Evolutionary conservation across 35 echinoderm and acorn worm genomes (phyloP).

Genomic region (Heliocidaris tuberculata): DNA sequence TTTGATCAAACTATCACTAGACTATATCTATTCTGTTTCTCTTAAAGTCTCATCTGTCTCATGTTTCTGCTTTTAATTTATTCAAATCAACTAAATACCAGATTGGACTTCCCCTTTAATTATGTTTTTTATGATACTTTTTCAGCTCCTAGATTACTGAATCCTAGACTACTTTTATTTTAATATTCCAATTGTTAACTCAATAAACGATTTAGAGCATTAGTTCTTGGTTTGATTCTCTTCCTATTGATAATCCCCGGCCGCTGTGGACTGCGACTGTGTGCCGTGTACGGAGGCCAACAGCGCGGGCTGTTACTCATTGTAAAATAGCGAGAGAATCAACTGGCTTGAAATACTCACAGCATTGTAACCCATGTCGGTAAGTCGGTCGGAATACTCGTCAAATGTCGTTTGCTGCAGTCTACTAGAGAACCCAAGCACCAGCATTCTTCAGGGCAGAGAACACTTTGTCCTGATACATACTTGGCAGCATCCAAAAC

Average conservation of each 20-base stretch:
- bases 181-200: too few relatives aligned
- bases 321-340: neutral
- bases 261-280: neutral
- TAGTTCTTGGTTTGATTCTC: neutral
- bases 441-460: constrained; percentile 61
- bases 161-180: too few relatives aligned
- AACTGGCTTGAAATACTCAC: constrained; percentile 55
- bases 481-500: constrained; percentile 1
- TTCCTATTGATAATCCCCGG: neutral
- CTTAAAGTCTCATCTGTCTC: too few relatives aligned
- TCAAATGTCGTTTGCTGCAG: constrained; percentile 63
- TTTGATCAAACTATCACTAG: too few relatives aligned
- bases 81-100: too few relatives aligned
- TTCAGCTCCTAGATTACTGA: too few relatives aligned
- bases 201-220: too few relatives aligned
- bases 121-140: too few relatives aligned
- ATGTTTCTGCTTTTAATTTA: too few relatives aligned
- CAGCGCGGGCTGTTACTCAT: neutral
- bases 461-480: constrained; percentile 49
- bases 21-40: too few relatives aligned
- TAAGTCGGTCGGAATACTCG: constrained; percentile 51
- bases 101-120: too few relatives aligned
- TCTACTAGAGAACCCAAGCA: constrained; percentile 67
- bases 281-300: neutral
- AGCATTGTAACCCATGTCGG: constrained; percentile 62